phyloP scores from a whole-genome alignment of 2,113 vertebrate species.

The Cottus gobio region DNA sequence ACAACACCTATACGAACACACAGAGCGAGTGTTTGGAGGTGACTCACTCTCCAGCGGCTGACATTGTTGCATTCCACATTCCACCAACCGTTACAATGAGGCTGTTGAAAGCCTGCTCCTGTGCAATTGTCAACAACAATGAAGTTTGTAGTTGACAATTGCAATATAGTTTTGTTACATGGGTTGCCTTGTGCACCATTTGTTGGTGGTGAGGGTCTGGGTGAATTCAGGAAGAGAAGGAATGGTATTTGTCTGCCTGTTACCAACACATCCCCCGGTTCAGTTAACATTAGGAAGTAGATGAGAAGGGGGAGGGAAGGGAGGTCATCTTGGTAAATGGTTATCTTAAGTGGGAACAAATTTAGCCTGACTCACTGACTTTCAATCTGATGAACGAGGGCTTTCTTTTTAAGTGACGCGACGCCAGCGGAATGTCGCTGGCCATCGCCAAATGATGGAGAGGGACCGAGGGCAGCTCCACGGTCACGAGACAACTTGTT shows the following conservation, averaged over 20 bases:
- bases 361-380: conserved; percentile 71
- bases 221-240: conserved; percentile 60
- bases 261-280: conserved; percentile 25
- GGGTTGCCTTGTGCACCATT: conserved; percentile 18
- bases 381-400: conserved; percentile 68
- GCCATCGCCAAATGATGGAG: conserved; percentile 40
- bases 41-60: conserved; percentile 75
- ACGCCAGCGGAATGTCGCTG: conserved; percentile 67
- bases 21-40: conserved; percentile 66
- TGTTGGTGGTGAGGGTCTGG: conserved; percentile 28
- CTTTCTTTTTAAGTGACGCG: conserved; percentile 68
- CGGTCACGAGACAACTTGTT: conserved; percentile 46
- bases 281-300: conserved; percentile 64
- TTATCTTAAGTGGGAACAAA: conserved; percentile 76
- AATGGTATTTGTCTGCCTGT: conserved; percentile 57
- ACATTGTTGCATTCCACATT: conserved; percentile 80
- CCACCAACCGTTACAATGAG: conserved; percentile 69
- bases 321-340: conserved; percentile 62
- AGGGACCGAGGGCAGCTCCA: conserved; percentile 32
- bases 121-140: conserved; percentile 56
- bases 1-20: conserved; percentile 38
- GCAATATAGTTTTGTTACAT: conserved; percentile 27
- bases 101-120: conserved; percentile 71
- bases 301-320: conserved; percentile 47
- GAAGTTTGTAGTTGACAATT: conserved; percentile 58